Evolutionary conservation across 23 tunicate species (phyloP).

Genomic region (Diplosoma virens): DNA sequence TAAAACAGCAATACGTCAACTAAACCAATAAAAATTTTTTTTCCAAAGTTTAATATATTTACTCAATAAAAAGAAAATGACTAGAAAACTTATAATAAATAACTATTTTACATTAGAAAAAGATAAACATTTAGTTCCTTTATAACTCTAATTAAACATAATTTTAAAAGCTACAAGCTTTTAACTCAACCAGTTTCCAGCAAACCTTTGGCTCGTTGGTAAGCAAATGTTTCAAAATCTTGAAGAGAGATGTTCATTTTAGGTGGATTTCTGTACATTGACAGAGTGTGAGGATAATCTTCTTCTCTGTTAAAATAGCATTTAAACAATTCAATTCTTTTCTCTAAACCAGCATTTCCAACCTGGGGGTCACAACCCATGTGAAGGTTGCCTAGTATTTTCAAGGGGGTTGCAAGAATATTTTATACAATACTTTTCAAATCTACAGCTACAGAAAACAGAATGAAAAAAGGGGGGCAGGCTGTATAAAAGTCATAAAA

Average conservation of each 20-base stretch:
- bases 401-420: too few species aligned
- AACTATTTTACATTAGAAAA: background rate
- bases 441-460: too few species aligned
- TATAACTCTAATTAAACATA: background rate
- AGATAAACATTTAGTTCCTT: background rate
- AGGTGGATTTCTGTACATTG: constrained; percentile 75
- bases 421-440: too few species aligned
- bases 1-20: too few species aligned
- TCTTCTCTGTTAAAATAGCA: too few species aligned
- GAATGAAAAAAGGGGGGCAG: too few species aligned
- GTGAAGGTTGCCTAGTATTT: too few species aligned
- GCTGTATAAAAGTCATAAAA: too few species aligned
- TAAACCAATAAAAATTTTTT: background rate
- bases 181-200: background rate
- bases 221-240: constrained; percentile 86
- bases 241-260: constrained; percentile 69
- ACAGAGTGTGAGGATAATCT: constrained; percentile 67
- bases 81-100: background rate
- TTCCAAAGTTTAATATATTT: background rate
- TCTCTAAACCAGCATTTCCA: too few species aligned
- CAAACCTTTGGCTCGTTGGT: constrained; percentile 71
- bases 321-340: too few species aligned
- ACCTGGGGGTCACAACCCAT: too few species aligned
- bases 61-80: background rate
- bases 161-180: background rate